These are phyloP conservation scores for Xanthorhoe designata DNA, from an alignment of 2,888 invertebrate species.

Conservation along the genomic window DNA sequence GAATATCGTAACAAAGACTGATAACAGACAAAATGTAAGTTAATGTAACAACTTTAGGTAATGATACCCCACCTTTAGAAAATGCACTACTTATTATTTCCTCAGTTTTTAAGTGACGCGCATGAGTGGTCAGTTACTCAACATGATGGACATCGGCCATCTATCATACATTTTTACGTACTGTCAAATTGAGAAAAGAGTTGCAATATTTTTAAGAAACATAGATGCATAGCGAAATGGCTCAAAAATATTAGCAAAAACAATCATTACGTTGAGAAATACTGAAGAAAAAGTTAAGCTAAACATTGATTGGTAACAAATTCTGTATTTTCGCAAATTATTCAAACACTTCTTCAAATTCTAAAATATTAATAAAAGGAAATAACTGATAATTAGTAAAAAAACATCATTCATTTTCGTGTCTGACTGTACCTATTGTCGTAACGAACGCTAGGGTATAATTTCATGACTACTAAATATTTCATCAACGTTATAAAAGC, in stretches of 20 bases:
- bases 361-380: too few species aligned
- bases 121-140: slow-evolving; percentile 22
- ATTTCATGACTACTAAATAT: slow-evolving; percentile 25
- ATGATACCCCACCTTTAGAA: slow-evolving; percentile 5
- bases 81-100: slow-evolving; percentile 18
- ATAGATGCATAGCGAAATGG: too few species aligned
- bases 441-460: slow-evolving; percentile 28
- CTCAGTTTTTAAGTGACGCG: slow-evolving; percentile 27
- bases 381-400: too few species aligned
- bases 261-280: too few species aligned
- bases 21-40: slow-evolving; percentile 3
- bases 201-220: too few species aligned
- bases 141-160: slow-evolving; percentile 22
- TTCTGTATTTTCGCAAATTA: too few species aligned
- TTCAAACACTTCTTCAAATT: too few species aligned
- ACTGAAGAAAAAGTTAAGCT: too few species aligned
- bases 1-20: not conserved
- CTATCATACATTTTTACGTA: slow-evolving; percentile 20
- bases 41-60: slow-evolving; percentile 19
- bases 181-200: not conserved
- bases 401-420: not conserved
- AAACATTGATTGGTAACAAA: too few species aligned
- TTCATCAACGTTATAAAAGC: slow-evolving; percentile 29
- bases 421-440: slow-evolving; percentile 5
- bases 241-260: too few species aligned